A percentile compares a stretch with the other conserved stretches of the same genome.
Evolutionary conservation across 2,888 invertebrate genomes (phyloP).

Genomic region (Sialis lutaria): DNA sequence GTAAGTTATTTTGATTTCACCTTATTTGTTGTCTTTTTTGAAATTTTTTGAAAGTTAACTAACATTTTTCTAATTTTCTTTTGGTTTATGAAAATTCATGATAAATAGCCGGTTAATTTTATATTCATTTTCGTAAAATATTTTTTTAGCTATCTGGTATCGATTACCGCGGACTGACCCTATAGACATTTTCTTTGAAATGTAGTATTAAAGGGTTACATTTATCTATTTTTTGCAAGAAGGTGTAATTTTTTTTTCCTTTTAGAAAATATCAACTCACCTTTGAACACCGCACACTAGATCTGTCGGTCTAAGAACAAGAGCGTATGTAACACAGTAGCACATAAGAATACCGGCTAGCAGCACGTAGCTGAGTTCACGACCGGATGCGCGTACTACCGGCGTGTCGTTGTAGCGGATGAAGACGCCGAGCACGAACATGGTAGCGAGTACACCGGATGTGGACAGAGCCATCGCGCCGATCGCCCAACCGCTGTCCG

Average conservation of each 20-base stretch:
- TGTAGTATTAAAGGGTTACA: no score
- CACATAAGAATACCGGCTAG: conserved; percentile 80
- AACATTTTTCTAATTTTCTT: no score
- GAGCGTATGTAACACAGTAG: conserved; percentile 81
- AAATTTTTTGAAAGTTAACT: no score
- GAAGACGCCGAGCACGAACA: conserved; percentile 40
- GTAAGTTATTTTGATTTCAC: no score
- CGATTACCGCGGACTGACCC: no score
- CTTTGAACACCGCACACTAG: conserved; percentile 81
- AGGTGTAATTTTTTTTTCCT: not conserved
- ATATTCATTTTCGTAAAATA: no score
- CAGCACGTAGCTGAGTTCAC: conserved; percentile 79
- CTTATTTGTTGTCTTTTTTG: no score
- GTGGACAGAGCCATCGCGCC: conserved; percentile 83
- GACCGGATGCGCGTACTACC: conserved; percentile 89
- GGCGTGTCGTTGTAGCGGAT: conserved; percentile 75
- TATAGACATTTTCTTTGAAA: no score
- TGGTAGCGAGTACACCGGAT: conserved; percentile 65
- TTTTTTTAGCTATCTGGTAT: no score
- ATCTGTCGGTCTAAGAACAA: conserved; percentile 74
- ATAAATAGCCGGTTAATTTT: no score
- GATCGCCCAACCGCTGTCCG: conserved; percentile 80
- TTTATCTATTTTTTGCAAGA: not conserved
- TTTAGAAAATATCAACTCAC: conserved; percentile 27
- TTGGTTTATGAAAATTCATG: no score